phyloP scores from a whole-genome alignment of 1,140 invertebrate genomes.

The Tetranychus cinnabarinus region DNA sequence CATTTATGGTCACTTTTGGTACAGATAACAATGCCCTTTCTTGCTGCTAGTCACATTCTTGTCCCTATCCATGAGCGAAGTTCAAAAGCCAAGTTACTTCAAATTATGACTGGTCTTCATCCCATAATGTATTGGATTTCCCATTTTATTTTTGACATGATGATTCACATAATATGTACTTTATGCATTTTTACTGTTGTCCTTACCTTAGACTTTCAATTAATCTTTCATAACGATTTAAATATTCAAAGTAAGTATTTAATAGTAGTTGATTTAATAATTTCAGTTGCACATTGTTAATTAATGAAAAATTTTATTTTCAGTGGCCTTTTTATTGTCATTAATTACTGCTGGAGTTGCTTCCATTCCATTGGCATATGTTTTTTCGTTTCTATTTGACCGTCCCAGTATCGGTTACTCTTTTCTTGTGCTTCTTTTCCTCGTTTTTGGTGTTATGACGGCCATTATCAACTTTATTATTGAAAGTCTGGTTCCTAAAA shows the following conservation, averaged over 20 bases:
- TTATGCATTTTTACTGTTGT: slow-evolving; percentile 8
- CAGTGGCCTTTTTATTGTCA: slow-evolving; percentile 3
- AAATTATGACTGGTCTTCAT: slow-evolving; percentile 12
- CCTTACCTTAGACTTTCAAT: slow-evolving; percentile 1
- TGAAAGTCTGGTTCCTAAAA: neutral
- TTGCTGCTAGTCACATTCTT: slow-evolving; percentile 10
- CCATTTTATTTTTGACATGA: slow-evolving; percentile 11
- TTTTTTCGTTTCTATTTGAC: slow-evolving; percentile 10
- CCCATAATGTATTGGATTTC: slow-evolving; percentile 8
- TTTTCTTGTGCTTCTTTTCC: slow-evolving; percentile 10
- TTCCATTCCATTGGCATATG: slow-evolving; percentile 13
- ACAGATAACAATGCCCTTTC: slow-evolving; percentile 4
- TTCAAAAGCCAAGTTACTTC: slow-evolving; percentile 14
- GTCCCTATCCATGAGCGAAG: slow-evolving; percentile 12
- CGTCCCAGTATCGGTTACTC: slow-evolving; percentile 10
- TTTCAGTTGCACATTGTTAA: neutral
- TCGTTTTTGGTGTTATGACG: slow-evolving; percentile 1
- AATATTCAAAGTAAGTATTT: neutral
- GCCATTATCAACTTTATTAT: neutral
- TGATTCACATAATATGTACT: neutral
- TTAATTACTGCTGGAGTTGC: slow-evolving; percentile 10
- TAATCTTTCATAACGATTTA: neutral
- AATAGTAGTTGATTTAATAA: neutral
- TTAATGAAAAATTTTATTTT: neutral
- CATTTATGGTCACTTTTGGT: neutral